Percentiles rank a stretch among this genome's conserved stretches.
These are phyloP conservation scores for Nasonia longicornis DNA, from an alignment of 1,140 invertebrate species.

Conservation along the genomic window DNA sequence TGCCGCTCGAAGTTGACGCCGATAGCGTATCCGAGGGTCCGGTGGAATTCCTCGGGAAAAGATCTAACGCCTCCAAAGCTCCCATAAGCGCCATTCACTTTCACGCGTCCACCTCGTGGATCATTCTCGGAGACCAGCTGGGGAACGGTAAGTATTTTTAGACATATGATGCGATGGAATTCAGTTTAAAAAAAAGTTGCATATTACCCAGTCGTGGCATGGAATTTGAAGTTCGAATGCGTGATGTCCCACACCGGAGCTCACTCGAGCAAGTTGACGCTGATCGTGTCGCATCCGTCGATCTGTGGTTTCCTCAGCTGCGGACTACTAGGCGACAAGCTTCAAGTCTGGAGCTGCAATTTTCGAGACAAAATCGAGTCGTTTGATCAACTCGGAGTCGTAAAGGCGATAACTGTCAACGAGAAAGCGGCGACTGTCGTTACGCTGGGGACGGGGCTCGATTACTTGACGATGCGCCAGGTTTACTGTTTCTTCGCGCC, in stretches of 20 bases:
- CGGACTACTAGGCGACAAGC: constrained; percentile 14
- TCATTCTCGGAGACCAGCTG: constrained; percentile 51
- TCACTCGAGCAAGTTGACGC: constrained; percentile 31
- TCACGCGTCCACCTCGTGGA: constrained; percentile 49
- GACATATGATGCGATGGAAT: no score
- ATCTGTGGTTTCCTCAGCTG: constrained; percentile 54
- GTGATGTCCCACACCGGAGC: constrained; percentile 43
- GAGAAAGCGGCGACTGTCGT: constrained; percentile 39
- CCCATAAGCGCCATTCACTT: constrained; percentile 50
- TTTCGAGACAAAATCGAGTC: constrained; percentile 38
- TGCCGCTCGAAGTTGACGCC: constrained; percentile 41
- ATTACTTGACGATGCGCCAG: constrained; percentile 52
- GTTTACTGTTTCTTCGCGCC: constrained; percentile 51
- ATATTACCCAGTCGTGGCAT: constrained; percentile 45
- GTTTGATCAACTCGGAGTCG: constrained; percentile 15
- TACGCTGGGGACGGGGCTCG: constrained; percentile 45
- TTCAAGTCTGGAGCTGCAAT: constrained; percentile 57
- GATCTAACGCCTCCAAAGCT: constrained; percentile 38
- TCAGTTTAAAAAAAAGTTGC: neutral
- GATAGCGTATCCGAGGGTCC: constrained; percentile 19
- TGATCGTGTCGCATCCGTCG: constrained; percentile 48
- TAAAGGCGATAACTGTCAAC: constrained; percentile 44
- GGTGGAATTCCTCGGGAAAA: constrained; percentile 45
- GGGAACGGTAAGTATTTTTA: constrained; percentile 47
- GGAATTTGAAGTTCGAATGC: constrained; percentile 47